Conservation (phyloP, 2,113 vertebrate species). For the Pseudorectes ferrugineus region DNA sequence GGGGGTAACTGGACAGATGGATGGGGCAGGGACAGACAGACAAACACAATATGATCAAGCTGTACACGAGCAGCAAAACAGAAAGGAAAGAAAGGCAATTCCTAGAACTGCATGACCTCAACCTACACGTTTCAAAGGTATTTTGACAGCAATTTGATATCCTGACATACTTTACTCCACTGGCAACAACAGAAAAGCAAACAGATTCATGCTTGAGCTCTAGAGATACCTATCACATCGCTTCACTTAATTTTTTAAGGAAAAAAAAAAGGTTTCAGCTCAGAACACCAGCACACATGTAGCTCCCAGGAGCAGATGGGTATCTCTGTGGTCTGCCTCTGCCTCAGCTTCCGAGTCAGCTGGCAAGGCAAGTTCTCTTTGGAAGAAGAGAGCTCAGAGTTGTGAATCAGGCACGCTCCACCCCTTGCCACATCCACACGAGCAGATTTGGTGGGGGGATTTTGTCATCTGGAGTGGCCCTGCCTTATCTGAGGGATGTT, state of each 20-base stretch:
- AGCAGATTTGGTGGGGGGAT: not conserved
- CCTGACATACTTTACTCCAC: conserved; percentile 36
- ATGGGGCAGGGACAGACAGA: not conserved
- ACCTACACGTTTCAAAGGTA: conserved; percentile 39
- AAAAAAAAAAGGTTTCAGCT: not conserved
- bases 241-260: conserved; percentile 25
- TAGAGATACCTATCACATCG: conserved; percentile 9
- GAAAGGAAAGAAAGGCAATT: not conserved
- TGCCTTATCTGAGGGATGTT: not conserved
- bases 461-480: not conserved
- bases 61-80: not conserved
- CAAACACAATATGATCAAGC: not conserved
- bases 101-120: conserved; percentile 49
- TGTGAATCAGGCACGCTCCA: not conserved
- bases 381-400: not conserved
- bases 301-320: not conserved
- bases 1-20: not conserved
- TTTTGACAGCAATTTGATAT: conserved; percentile 47
- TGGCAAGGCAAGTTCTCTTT: not conserved
- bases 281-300: not conserved
- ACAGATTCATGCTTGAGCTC: conserved; percentile 48
- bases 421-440: not conserved
- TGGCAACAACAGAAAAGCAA: conserved; percentile 54
- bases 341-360: not conserved
- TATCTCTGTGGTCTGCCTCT: not conserved